phyloP scores from a whole-genome alignment of 2,888 invertebrate genomes.

The Bombyx huttoni region DNA sequence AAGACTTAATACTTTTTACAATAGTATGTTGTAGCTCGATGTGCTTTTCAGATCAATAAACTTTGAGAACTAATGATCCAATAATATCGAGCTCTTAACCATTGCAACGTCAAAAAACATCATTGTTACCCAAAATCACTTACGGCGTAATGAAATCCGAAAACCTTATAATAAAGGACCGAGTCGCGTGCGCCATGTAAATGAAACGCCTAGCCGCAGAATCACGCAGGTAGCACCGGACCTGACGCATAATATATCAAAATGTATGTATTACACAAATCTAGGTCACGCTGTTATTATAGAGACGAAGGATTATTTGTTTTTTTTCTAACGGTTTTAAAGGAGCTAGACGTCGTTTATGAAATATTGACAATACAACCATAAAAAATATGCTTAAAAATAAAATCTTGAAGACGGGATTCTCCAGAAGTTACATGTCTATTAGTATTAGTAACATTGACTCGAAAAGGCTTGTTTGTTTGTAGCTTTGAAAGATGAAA shows the following conservation, averaged over 20 bases:
- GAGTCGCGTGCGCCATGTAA: conserved; percentile 26
- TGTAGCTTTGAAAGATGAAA: no score
- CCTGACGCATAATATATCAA: background rate
- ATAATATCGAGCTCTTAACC: background rate
- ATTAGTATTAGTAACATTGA: no score
- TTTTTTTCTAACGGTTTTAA: background rate
- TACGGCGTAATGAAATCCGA: background rate
- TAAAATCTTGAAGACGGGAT: no score
- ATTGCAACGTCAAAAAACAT: no score
- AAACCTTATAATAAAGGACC: conserved; percentile 2
- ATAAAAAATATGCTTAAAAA: no score
- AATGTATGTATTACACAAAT: conserved; percentile 1
- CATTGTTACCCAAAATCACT: background rate
- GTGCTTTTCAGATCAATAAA: no score
- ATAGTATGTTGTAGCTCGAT: no score
- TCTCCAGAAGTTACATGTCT: no score
- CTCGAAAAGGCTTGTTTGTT: no score
- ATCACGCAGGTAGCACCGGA: conserved; percentile 18
- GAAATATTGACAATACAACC: no score
- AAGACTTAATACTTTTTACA: no score
- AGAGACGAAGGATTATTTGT: background rate
- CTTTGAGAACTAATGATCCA: no score
- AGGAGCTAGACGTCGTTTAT: background rate
- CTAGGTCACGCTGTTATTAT: background rate
- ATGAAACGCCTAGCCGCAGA: conserved; percentile 18